Evolutionary conservation across 23 tunicate species (phyloP).

Genomic region (Ciona savignyi): DNA sequence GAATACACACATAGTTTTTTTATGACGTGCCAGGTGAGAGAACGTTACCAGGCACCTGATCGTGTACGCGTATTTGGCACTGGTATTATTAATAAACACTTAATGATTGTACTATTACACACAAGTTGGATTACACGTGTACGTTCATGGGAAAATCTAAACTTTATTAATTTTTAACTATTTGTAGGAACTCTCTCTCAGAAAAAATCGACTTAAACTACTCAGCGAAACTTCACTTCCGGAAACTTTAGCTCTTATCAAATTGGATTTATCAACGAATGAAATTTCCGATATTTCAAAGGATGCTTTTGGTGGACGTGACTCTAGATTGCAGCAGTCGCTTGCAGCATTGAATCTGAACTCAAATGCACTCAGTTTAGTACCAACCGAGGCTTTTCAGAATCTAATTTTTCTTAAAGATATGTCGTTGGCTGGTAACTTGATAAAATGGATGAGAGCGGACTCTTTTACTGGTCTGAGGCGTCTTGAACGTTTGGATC

Average conservation of each 20-base stretch:
- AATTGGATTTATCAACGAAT: not conserved
- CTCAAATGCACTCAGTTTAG: not conserved
- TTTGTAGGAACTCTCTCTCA: not conserved
- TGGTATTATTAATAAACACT: too few relatives aligned
- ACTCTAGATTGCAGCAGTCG: not conserved
- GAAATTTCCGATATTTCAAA: not conserved
- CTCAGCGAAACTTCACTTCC: not conserved
- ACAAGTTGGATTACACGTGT: too few relatives aligned
- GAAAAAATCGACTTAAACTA: not conserved
- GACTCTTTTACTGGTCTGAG: not conserved
- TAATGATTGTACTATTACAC: too few relatives aligned
- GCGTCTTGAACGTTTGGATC: not conserved
- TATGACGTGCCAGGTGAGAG: too few relatives aligned
- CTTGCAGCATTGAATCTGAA: conserved; percentile 2
- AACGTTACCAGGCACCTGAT: too few relatives aligned
- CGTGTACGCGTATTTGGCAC: too few relatives aligned
- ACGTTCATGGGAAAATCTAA: too few relatives aligned
- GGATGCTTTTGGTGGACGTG: not conserved
- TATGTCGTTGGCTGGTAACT: conserved; percentile 1
- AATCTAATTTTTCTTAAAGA: not conserved
- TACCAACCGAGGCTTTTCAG: not conserved
- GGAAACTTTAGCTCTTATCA: not conserved
- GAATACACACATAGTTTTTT: too few relatives aligned
- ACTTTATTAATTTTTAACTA: too few relatives aligned
- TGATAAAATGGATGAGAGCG: conserved; percentile 4